A percentile compares a stretch with the other conserved stretches of the same genome.
These are phyloP conservation scores for Catocala fraxini DNA, from an alignment of 2,888 invertebrate genomes.

Conservation along the genomic window DNA sequence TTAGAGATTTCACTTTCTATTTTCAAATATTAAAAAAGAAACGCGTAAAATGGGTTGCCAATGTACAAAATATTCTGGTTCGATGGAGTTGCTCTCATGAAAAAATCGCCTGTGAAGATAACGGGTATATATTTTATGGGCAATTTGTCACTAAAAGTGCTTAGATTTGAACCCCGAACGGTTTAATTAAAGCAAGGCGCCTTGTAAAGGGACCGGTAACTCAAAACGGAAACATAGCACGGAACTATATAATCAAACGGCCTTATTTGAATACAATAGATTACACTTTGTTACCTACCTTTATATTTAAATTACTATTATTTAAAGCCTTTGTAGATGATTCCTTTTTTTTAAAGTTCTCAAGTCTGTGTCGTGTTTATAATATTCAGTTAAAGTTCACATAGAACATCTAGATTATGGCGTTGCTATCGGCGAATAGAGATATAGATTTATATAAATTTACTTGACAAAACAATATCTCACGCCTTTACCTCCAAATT, in stretches of 20 bases:
- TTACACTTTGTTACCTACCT: too few relatives aligned
- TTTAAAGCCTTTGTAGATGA: too few relatives aligned
- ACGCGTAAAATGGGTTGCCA: not conserved
- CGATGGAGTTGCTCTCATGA: slow-evolving; percentile 13
- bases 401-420: too few relatives aligned
- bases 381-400: too few relatives aligned
- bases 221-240: slow-evolving; percentile 12
- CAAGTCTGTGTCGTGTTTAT: too few relatives aligned
- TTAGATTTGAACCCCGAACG: slow-evolving; percentile 28
- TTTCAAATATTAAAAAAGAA: slow-evolving; percentile 1
- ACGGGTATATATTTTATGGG: slow-evolving; percentile 28
- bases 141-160: slow-evolving; percentile 38
- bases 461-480: too few relatives aligned
- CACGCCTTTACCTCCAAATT: too few relatives aligned
- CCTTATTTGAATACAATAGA: too few relatives aligned
- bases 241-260: slow-evolving; percentile 1
- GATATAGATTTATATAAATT: too few relatives aligned
- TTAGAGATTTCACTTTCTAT: slow-evolving; percentile 4
- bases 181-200: slow-evolving; percentile 38
- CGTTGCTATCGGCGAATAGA: too few relatives aligned
- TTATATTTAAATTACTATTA: too few relatives aligned
- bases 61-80: not conserved
- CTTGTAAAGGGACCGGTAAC: slow-evolving; percentile 27
- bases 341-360: too few relatives aligned
- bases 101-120: slow-evolving; percentile 24